Conservation (phyloP, 2,888 invertebrate genomes). For the Tribolium freemani region DNA sequence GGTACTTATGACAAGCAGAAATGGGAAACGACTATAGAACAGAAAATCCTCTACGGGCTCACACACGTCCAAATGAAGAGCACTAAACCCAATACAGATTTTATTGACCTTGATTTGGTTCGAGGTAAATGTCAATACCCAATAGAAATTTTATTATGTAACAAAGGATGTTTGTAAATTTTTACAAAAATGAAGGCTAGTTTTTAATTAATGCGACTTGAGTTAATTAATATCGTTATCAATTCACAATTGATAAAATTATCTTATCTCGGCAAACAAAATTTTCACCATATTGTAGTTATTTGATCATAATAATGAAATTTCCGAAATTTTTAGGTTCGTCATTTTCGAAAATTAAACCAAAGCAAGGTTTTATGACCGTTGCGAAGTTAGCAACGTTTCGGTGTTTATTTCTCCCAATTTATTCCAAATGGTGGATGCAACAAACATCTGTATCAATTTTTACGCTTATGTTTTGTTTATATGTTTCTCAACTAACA, state of each 20-base stretch:
- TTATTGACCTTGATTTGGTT: constrained; percentile 96
- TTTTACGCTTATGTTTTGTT: constrained; percentile 80
- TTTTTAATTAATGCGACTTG: not conserved
- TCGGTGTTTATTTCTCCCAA: constrained; percentile 86
- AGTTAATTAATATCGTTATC: not conserved
- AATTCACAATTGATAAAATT: not conserved
- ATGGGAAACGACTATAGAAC: constrained; percentile 97
- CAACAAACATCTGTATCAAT: constrained; percentile 87
- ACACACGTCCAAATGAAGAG: constrained; percentile 82
- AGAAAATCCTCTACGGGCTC: constrained; percentile 88
- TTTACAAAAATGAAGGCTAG: not conserved
- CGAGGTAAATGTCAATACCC: constrained; percentile 76
- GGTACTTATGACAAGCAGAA: constrained; percentile 97
- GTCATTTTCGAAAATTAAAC: constrained; percentile 95
- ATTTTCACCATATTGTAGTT: not conserved
- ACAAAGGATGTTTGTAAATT: not conserved
- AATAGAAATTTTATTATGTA: not conserved
- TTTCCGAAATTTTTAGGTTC: constrained; percentile 76
- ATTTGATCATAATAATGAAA: not conserved
- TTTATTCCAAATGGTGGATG: constrained; percentile 91
- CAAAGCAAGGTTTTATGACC: constrained; percentile 90
- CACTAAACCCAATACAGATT: constrained; percentile 87
- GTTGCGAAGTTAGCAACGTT: constrained; percentile 87
- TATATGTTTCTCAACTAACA: constrained; percentile 83
- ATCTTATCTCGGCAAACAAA: not conserved